phyloP scores from a whole-genome alignment of 2,797 vertebrate genomes.

The Carduelis carduelis region DNA sequence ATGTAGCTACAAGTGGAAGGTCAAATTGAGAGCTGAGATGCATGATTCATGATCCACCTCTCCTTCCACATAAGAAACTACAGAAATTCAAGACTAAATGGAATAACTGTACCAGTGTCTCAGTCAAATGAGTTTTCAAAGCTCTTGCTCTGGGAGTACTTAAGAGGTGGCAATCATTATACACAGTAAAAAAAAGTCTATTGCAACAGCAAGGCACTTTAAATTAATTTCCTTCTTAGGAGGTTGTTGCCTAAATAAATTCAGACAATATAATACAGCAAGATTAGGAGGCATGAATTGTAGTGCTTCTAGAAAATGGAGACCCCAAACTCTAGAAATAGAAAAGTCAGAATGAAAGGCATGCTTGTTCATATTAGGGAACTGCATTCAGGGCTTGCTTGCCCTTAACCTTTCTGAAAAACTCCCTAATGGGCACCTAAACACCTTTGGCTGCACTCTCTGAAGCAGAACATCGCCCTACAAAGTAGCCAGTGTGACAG shows the following conservation, averaged over 20 bases:
- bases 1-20: not conserved
- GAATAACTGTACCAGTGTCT: not conserved
- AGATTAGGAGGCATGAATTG: not conserved
- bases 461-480: rapidly evolving
- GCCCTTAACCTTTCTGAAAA: not conserved
- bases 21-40: not conserved
- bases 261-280: not conserved
- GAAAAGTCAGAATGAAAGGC: not conserved
- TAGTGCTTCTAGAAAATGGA: not conserved
- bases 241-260: not conserved
- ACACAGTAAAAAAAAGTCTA: not conserved
- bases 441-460: not conserved
- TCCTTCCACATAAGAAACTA: not conserved
- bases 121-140: not conserved
- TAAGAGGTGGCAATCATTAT: not conserved
- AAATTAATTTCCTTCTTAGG: not conserved
- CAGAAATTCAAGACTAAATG: not conserved
- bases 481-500: not conserved
- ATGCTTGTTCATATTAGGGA: not conserved
- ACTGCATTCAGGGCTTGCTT: not conserved
- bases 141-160: not conserved
- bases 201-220: not conserved
- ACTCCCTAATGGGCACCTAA: not conserved
- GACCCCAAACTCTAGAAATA: not conserved
- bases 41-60: not conserved